Evolutionary conservation across 2,888 invertebrate genomes (phyloP).

Genomic region (Melanostoma mellinum): DNA sequence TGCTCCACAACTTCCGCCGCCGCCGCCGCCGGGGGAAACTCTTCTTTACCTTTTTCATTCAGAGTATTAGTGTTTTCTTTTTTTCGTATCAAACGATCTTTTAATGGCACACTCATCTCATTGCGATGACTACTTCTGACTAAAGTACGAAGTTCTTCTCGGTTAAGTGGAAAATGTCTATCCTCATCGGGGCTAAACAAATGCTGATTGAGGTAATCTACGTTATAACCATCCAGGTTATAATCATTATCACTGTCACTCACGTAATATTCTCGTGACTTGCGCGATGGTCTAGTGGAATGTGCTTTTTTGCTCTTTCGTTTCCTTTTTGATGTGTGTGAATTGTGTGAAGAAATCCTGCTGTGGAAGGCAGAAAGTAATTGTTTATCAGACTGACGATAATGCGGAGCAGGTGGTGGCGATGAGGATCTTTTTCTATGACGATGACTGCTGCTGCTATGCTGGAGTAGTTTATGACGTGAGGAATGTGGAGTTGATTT

Average conservation of each 20-base stretch:
- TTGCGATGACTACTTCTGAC: slow-evolving; percentile 66
- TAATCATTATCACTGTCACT: slow-evolving; percentile 36
- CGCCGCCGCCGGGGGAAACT: background rate
- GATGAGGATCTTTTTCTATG: slow-evolving; percentile 46
- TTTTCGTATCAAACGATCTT: slow-evolving; percentile 55
- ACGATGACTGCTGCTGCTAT: slow-evolving; percentile 31
- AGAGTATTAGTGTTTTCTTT: slow-evolving; percentile 54
- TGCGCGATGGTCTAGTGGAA: slow-evolving; percentile 22
- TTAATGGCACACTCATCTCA: slow-evolving; percentile 46
- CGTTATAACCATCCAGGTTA: slow-evolving; percentile 37
- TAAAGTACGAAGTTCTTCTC: slow-evolving; percentile 78
- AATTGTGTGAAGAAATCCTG: slow-evolving; percentile 7
- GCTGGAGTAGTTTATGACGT: slow-evolving; percentile 33
- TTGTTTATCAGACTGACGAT: slow-evolving; percentile 48
- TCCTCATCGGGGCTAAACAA: slow-evolving; percentile 56
- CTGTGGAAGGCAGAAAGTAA: slow-evolving; percentile 55
- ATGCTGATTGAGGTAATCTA: slow-evolving; percentile 63
- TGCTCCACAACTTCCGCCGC: slow-evolving; percentile 18
- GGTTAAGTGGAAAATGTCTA: slow-evolving; percentile 74
- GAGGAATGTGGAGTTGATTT: slow-evolving; percentile 44
- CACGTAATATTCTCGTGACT: slow-evolving; percentile 35
- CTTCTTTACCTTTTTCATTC: slow-evolving; percentile 63
- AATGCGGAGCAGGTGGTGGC: slow-evolving; percentile 46
- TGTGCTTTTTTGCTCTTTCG: slow-evolving; percentile 59
- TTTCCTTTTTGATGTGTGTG: slow-evolving; percentile 46